Evolutionary conservation across 2,113 vertebrate genomes (phyloP).

Genomic region (Daubentonia madagascariensis): DNA sequence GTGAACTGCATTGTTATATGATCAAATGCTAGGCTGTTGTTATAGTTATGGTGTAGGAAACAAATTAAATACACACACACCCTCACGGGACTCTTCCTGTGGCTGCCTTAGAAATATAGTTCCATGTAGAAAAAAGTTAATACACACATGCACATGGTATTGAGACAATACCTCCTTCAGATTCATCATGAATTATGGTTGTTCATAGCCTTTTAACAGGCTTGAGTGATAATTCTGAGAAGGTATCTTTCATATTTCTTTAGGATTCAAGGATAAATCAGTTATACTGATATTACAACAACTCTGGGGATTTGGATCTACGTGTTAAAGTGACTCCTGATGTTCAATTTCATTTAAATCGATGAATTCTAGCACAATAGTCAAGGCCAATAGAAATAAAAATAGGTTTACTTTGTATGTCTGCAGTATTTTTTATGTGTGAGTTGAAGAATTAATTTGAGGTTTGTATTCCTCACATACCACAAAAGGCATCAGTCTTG

Average conservation of each 20-base stretch:
- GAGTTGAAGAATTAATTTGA: background rate
- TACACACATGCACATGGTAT: accelerated
- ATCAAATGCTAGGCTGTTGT: background rate
- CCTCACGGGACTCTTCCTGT: background rate
- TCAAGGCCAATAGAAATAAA: background rate
- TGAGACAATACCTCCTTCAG: background rate
- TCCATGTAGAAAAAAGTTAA: background rate
- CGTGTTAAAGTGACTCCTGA: background rate
- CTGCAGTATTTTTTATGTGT: background rate
- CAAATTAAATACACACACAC: background rate
- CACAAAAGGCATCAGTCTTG: background rate
- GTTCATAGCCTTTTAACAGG: background rate
- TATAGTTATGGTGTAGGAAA: background rate
- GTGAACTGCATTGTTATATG: background rate
- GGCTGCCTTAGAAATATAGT: background rate
- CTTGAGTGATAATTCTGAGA: background rate
- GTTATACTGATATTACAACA: background rate
- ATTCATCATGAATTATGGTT: background rate
- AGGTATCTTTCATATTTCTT: background rate
- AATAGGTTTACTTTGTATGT: background rate
- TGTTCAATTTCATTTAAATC: background rate
- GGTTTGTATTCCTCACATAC: background rate
- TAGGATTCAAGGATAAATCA: background rate
- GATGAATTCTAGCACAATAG: background rate
- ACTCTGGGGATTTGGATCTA: background rate